Evolutionary conservation across 2,888 invertebrate species (phyloP).

Genomic region (Volucella zonaria): DNA sequence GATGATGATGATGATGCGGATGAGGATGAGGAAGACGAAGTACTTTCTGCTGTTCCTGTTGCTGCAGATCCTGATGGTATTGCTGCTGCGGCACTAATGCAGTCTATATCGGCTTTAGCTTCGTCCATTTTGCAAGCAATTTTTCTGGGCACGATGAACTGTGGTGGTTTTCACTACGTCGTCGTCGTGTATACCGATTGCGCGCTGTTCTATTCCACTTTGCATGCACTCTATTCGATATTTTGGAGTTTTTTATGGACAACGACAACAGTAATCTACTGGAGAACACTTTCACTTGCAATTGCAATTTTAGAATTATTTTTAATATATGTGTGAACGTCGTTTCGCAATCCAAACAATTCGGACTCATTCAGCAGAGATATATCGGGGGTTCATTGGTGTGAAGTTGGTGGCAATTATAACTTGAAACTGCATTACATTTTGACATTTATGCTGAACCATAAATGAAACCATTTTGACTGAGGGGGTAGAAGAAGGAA

Average conservation of each 20-base stretch:
- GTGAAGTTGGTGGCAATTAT: constrained; percentile 66
- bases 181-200: constrained; percentile 63
- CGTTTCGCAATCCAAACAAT: constrained; percentile 75
- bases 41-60: constrained; percentile 16
- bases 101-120: constrained; percentile 69
- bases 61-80: constrained; percentile 43
- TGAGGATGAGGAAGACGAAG: constrained; percentile 51
- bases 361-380: constrained; percentile 73
- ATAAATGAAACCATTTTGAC: constrained; percentile 4
- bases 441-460: constrained; percentile 71
- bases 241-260: constrained; percentile 29
- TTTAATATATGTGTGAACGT: constrained; percentile 74
- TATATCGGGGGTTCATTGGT: constrained; percentile 49
- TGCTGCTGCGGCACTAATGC: constrained; percentile 42
- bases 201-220: constrained; percentile 50
- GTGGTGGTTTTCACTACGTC: constrained; percentile 72
- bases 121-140: constrained; percentile 74
- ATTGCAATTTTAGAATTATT: constrained; percentile 69
- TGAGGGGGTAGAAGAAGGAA: constrained; percentile 14
- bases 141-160: constrained; percentile 69
- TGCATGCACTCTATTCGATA: constrained; percentile 36
- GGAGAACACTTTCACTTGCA: constrained; percentile 69
- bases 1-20: constrained; percentile 24
- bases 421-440: constrained; percentile 53
- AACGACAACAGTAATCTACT: constrained; percentile 52